These are phyloP conservation scores for Eulacestoma nigropectus DNA, from an alignment of 2,113 vertebrate genomes.

Conservation along the genomic window DNA sequence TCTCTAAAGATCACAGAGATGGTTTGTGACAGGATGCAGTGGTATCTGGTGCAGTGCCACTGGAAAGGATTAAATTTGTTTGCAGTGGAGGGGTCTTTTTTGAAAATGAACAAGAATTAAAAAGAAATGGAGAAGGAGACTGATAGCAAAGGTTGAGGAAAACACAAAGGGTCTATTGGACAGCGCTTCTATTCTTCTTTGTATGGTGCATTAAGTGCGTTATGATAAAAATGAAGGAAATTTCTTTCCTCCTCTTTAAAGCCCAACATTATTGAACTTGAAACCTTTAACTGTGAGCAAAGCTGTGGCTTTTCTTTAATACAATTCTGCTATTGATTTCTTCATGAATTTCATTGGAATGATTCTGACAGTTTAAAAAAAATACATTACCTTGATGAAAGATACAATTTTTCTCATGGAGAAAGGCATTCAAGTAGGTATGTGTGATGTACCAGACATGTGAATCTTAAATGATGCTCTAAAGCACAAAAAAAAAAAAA, in stretches of 20 bases:
- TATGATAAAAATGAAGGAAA: slow-evolving; percentile 20
- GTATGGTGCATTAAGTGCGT: slow-evolving; percentile 39
- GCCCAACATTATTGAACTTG: slow-evolving; percentile 40
- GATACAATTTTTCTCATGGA: slow-evolving; percentile 30
- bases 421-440: slow-evolving; percentile 23
- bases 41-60: background rate
- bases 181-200: slow-evolving; percentile 4
- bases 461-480: background rate
- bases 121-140: slow-evolving; percentile 27
- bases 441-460: slow-evolving; percentile 22
- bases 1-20: background rate
- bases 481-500: background rate
- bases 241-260: slow-evolving; percentile 43
- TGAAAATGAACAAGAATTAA: background rate
- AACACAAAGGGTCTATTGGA: slow-evolving; percentile 34
- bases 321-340: slow-evolving; percentile 61
- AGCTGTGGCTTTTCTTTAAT: slow-evolving; percentile 60
- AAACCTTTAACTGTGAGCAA: slow-evolving; percentile 48
- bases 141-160: slow-evolving; percentile 28
- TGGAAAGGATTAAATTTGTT: slow-evolving; percentile 2
- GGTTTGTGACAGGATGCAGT: background rate
- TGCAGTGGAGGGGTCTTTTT: background rate
- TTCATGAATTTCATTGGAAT: slow-evolving; percentile 52
- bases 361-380: slow-evolving; percentile 58
- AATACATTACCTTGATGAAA: slow-evolving; percentile 56